Conservation (phyloP, 1,140 invertebrate species). For the Philotrypesis tridentata region DNA sequence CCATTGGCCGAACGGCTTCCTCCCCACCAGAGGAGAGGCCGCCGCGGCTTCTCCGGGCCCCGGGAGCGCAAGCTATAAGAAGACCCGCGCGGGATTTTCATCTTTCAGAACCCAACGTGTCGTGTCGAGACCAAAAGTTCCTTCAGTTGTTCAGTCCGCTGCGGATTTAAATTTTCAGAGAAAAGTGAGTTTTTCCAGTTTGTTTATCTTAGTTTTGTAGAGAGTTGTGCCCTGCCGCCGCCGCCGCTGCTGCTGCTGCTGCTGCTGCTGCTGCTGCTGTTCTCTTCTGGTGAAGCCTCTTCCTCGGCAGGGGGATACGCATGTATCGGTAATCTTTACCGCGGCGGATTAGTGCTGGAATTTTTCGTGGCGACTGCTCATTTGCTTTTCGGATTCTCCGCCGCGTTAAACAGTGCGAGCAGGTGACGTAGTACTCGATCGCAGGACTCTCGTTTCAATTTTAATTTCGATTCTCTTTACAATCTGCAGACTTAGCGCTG, state of each 20-base stretch:
- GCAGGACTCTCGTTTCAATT: too few relatives aligned
- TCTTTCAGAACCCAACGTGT: slow-evolving; percentile 47
- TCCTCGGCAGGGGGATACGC: not conserved
- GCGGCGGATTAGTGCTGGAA: not conserved
- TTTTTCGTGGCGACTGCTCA: not conserved
- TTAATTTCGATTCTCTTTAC: too few relatives aligned
- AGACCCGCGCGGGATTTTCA: slow-evolving; percentile 30
- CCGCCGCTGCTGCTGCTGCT: too few relatives aligned
- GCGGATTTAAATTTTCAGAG: slow-evolving; percentile 19
- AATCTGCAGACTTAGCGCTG: too few relatives aligned
- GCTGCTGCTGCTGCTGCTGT: too few relatives aligned
- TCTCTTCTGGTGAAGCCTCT: not conserved
- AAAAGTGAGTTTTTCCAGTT: slow-evolving; percentile 46
- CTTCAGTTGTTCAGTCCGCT: not conserved
- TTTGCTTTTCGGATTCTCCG: too few relatives aligned
- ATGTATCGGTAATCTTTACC: not conserved
- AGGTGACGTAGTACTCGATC: not conserved
- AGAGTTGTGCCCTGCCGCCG: not conserved
- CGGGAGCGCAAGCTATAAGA: slow-evolving; percentile 45
- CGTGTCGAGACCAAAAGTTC: slow-evolving; percentile 8
- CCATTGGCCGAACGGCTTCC: slow-evolving; percentile 29
- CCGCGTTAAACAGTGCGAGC: not conserved
- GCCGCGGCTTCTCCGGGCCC: not conserved
- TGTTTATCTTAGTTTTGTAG: slow-evolving; percentile 1
- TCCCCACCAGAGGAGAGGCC: slow-evolving; percentile 16